Evolutionary conservation across 2,888 invertebrate species (phyloP), one percentile per base, ranked within the genome.

Genomic region (Philhelius pedissequus): DNA sequence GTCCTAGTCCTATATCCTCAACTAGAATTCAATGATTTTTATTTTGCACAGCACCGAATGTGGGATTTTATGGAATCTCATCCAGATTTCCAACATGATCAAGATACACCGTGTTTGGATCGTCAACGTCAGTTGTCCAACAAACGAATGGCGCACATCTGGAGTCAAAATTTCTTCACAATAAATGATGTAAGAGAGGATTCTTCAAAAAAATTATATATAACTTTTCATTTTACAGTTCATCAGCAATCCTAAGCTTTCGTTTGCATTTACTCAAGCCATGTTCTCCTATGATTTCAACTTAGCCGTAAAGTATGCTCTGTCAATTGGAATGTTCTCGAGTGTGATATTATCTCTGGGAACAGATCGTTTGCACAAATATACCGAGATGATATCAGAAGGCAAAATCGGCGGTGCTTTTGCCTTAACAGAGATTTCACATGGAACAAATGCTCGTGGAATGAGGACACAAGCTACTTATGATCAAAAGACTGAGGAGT

Each of bases 381-480:
- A 93, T 82, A 89, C 94, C 0, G 93, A 88, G 0, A 89, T 89
- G 78, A 89, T 88, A 38, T 68, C 87, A 1, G 88, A 89, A 13
- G 88, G 89, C 69, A 88, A 94, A 92, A 93, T 94, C 71, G 88
- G 93, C 86, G 96, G 95, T 4, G 95, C 97, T 88, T 97, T 97
- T 90, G 96, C 96, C 0, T 90, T 98, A 52, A 98, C 98, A 0
- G 98, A 98, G 91, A 94, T 98, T 8, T 94, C 96, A 0, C 98
- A 98, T 90, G 98, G 98, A 0, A 97, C 97, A 27, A 98, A 98
- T 90, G 96, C 97, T 0, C 95, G 95, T 88, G 95, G 95, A 4
- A 96, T 98, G 95, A 93, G 95, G 87, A 97, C 97, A 0, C 95
- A 94, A 0, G 98, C 97, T 0, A 96, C 95, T 0, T 98, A 95